Evolutionary conservation across 2,888 invertebrate genomes (phyloP).

Genomic region (Bruchidius siliquastri): DNA sequence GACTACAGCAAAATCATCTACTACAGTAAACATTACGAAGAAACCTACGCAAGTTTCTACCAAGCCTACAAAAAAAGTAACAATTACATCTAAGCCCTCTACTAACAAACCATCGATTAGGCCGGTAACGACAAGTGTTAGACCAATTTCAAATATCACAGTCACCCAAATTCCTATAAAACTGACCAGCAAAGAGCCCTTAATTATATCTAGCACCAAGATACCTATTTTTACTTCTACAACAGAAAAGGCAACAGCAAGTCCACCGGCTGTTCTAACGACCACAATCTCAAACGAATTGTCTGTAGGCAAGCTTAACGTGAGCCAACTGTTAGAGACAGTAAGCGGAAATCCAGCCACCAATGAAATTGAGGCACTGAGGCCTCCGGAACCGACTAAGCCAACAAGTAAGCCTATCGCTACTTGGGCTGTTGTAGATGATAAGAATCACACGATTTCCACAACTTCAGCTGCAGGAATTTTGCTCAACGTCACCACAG

Average conservation of each 20-base stretch:
- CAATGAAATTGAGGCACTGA: constrained; percentile 30
- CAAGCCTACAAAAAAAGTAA: constrained; percentile 32
- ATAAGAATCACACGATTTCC: constrained; percentile 29
- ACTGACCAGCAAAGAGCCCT: neutral
- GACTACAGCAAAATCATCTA: constrained; percentile 22
- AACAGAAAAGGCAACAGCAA: constrained; percentile 26
- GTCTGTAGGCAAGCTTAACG: constrained; percentile 24
- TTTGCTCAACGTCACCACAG: constrained; percentile 12
- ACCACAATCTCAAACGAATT: constrained; percentile 29
- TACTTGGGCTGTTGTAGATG: constrained; percentile 51
- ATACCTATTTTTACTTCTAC: neutral
- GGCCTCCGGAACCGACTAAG: constrained; percentile 20
- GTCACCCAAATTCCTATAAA: neutral
- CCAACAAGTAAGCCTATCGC: constrained; percentile 44
- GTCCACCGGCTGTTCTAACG: constrained; percentile 26
- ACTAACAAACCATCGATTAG: neutral
- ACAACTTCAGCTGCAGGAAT: neutral
- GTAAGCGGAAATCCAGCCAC: constrained; percentile 29
- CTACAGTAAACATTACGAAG: constrained; percentile 33
- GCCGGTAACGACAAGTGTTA: neutral
- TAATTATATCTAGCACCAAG: neutral
- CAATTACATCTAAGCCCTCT: neutral
- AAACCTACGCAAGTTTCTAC: constrained; percentile 15
- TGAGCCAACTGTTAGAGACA: constrained; percentile 24
- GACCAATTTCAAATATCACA: constrained; percentile 16